These are phyloP conservation scores for Lysiphlebus fabarum DNA, from an alignment of 1,140 invertebrate species.

Conservation along the genomic window DNA sequence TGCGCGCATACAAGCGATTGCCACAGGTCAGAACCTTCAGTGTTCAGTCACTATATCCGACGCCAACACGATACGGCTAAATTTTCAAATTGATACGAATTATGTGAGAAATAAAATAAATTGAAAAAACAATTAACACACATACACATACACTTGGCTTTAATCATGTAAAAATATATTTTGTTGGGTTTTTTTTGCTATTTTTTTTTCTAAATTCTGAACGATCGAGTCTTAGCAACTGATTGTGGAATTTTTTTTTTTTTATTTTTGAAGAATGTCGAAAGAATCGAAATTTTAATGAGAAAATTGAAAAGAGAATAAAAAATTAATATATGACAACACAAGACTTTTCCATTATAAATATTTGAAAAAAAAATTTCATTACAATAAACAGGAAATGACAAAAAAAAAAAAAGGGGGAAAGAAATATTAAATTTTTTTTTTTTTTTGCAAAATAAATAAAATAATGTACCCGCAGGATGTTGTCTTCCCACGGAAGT, in stretches of 20 bases:
- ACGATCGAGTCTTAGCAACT: no score
- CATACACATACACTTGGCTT: no score
- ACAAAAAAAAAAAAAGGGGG: conserved; percentile 9
- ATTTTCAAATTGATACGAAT: conserved; percentile 23
- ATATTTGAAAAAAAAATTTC: neutral
- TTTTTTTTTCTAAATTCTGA: no score
- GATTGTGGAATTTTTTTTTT: no score
- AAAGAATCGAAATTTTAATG: no score
- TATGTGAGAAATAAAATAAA: conserved; percentile 28
- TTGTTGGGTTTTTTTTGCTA: no score
- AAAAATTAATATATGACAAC: no score
- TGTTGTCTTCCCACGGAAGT: conserved; percentile 27
- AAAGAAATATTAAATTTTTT: no score
- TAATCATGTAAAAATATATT: no score
- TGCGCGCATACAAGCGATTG: conserved; percentile 35
- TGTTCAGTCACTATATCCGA: conserved; percentile 23
- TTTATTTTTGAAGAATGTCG: no score
- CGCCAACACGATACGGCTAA: conserved; percentile 1
- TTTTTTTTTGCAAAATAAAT: neutral
- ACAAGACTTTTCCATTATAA: no score
- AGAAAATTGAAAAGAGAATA: neutral
- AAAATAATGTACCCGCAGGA: conserved; percentile 25
- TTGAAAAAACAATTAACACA: no score
- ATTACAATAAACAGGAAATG: conserved; percentile 10
- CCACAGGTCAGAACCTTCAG: conserved; percentile 52